Base-by-base conservation (phyloP, 1,140 invertebrate genomes). In the Sycophaga agraensis region DNA sequence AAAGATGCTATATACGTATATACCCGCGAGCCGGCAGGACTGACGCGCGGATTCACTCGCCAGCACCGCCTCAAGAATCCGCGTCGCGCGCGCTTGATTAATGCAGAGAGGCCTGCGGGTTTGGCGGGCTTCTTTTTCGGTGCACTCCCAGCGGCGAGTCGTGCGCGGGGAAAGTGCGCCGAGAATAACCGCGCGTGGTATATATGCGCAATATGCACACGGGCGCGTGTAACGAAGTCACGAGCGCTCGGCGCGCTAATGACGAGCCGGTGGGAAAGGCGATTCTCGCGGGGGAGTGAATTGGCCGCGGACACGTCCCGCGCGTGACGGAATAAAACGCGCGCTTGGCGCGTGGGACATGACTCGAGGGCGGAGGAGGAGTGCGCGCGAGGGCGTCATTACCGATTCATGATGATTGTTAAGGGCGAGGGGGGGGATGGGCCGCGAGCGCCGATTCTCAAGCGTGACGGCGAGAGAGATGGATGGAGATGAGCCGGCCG, bases 11-110 rank as follows among this genome's bases (percentile, higher is more conserved):
- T n/a, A n/a, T n/a, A n/a, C n/a, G n/a, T n/a, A n/a, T n/a, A n/a
- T 48, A 37, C 5, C 17, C 40, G 21, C 35, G 45, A 63, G 28
- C 11, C 14, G 56, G 12, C n/a, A n/a, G n/a, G n/a, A n/a, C n/a
- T n/a, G n/a, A n/a, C n/a, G n/a, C n/a, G n/a, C n/a, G n/a, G n/a
- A n/a, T n/a, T n/a, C n/a, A n/a, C n/a, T n/a, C n/a, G n/a, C n/a
- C n/a, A n/a, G n/a, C n/a, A n/a, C n/a, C n/a, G n/a, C n/a, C n/a
- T n/a, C n/a, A n/a, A n/a, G n/a, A n/a, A n/a, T n/a, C 14, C 22
- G 19, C 34, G 11, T 12, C 11, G 40, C 58, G 40, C 22, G 50
- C 56, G 54, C 58, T 70, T 70, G 68, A 71, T 71, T 70, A 70
- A 71, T 70, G 68, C 67, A 66, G n/a, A n/a, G n/a, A n/a, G n/a